Evolutionary conservation across 2,797 vertebrate genomes (phyloP).

Genomic region (Crax fasciolata): DNA sequence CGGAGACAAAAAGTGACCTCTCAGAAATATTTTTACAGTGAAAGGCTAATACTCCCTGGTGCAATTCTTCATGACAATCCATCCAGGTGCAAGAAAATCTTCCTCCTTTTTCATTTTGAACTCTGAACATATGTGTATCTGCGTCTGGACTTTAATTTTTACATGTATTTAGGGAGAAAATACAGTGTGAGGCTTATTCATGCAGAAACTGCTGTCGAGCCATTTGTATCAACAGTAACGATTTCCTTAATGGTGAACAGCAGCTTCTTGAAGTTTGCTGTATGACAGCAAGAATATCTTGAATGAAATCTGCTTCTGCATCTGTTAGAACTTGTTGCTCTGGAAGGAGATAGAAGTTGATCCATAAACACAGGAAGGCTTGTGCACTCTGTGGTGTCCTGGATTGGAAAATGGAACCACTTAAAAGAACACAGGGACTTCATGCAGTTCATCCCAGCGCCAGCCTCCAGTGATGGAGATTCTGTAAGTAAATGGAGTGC

Average conservation of each 20-base stretch:
- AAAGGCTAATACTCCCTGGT: not conserved
- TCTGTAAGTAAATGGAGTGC: not conserved
- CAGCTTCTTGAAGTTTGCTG: not conserved
- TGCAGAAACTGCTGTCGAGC: not conserved
- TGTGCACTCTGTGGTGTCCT: not conserved
- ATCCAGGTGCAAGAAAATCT: slow-evolving; percentile 49
- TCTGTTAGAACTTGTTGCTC: not conserved
- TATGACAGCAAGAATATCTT: not conserved
- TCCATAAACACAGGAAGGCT: not conserved
- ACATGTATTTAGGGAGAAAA: slow-evolving; percentile 5
- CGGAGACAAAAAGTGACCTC: not conserved
- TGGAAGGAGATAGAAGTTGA: not conserved
- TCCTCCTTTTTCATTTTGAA: not conserved
- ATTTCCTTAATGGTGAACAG: not conserved
- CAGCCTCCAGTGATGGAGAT: not conserved
- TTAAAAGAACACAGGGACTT: not conserved
- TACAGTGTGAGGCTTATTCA: not conserved
- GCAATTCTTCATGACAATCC: not conserved
- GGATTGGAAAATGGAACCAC: not conserved
- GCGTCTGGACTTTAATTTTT: not conserved
- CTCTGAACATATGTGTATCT: not conserved
- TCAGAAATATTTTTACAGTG: slow-evolving; percentile 20
- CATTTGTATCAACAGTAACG: not conserved
- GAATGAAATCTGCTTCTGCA: not conserved
- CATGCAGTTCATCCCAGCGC: not conserved